Conservation (phyloP, 1,140 invertebrate species). For the Tetramorium parvispinum region DNA sequence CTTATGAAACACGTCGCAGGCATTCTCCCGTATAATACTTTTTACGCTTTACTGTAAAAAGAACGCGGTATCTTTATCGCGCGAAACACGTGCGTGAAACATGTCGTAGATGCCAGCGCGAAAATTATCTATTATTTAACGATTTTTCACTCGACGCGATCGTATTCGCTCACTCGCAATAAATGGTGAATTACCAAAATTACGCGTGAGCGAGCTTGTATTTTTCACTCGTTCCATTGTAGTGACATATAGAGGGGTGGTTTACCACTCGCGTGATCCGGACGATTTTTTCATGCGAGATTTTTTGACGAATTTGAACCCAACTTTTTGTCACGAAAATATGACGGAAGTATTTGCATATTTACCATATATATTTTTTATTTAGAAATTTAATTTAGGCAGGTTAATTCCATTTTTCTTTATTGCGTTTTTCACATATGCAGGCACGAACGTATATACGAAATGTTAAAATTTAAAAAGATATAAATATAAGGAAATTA, state of each 20-base stretch:
- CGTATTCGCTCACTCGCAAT: constrained; percentile 22
- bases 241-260: not conserved
- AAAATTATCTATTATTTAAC: constrained; percentile 20
- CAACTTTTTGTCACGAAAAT: constrained; percentile 8
- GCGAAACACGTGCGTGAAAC: not conserved
- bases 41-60: constrained; percentile 35
- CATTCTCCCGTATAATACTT: not conserved
- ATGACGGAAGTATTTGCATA: not conserved
- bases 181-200: constrained; percentile 22
- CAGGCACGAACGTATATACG: not conserved
- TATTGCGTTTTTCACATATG: not conserved
- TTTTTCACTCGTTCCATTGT: constrained; percentile 17
- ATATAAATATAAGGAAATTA: not conserved
- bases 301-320: constrained; percentile 8
- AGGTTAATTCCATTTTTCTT: constrained; percentile 1
- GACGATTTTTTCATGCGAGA: constrained; percentile 6
- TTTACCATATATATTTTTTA: not conserved
- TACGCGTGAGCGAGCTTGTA: constrained; percentile 23
- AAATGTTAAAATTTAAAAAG: constrained; percentile 14
- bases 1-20: constrained; percentile 26
- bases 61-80: not conserved
- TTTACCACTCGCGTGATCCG: not conserved
- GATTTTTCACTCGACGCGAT: constrained; percentile 24
- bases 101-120: not conserved
- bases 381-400: constrained; percentile 19